A percentile compares a stretch with the other conserved stretches of the same genome.
Conservation (phyloP, 2,888 invertebrate species). For the Stenolophus ochropezus region DNA sequence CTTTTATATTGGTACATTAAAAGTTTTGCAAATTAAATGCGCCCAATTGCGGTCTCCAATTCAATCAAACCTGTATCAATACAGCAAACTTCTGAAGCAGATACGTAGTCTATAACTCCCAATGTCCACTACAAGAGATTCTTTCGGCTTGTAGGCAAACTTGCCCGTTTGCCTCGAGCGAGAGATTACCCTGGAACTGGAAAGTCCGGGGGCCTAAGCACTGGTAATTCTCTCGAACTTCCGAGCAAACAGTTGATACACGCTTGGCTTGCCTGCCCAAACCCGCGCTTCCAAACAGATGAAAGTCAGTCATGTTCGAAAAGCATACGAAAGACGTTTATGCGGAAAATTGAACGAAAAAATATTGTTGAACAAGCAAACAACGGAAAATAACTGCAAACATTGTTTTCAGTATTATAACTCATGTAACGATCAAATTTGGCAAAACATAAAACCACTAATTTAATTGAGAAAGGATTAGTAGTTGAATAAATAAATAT, state of each 20-base stretch:
- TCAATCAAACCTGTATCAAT: background rate
- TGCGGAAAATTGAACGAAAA: background rate
- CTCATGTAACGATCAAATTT: too few relatives aligned
- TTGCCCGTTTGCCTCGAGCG: background rate
- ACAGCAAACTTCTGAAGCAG: background rate
- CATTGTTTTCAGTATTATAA: too few relatives aligned
- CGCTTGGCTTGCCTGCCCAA: background rate
- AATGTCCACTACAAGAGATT: background rate
- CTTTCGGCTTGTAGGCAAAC: background rate
- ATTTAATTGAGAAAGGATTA: too few relatives aligned
- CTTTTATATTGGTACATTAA: too few relatives aligned
- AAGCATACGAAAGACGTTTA: background rate
- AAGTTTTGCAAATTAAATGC: too few relatives aligned
- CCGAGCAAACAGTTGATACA: conserved; percentile 16
- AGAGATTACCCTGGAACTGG: conserved; percentile 27
- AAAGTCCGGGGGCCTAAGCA: conserved; percentile 8
- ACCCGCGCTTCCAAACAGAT: background rate
- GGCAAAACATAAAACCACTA: too few relatives aligned
- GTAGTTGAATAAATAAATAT: too few relatives aligned
- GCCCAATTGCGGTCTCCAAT: too few relatives aligned
- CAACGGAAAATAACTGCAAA: too few relatives aligned
- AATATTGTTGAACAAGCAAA: background rate
- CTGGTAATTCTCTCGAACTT: conserved; percentile 21
- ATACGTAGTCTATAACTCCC: background rate
- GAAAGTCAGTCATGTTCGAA: background rate